These are phyloP conservation scores for Drosophila nebulosa DNA, from an alignment of 1,140 invertebrate species.

Conservation along the genomic window DNA sequence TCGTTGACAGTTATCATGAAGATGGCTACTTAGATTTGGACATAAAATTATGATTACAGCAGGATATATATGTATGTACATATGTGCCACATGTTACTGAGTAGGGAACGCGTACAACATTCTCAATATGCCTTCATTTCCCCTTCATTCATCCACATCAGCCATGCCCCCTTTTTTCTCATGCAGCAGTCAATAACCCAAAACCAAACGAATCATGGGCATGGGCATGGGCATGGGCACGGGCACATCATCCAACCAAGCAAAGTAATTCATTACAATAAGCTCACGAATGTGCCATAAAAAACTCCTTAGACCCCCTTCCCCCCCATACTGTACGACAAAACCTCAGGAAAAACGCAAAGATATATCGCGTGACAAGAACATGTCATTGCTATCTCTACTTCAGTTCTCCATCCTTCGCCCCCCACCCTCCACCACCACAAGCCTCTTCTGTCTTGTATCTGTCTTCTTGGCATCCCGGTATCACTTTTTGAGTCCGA, in stretches of 20 bases:
- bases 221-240: too few relatives aligned
- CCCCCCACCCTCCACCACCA: too few relatives aligned
- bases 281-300: slow-evolving; percentile 81
- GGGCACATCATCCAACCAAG: slow-evolving; percentile 24
- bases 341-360: background rate
- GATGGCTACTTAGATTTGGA: slow-evolving; percentile 73
- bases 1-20: slow-evolving; percentile 71
- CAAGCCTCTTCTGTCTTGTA: too few relatives aligned
- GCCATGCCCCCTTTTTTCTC: slow-evolving; percentile 5
- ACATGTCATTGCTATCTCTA: background rate
- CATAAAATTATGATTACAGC: slow-evolving; percentile 78
- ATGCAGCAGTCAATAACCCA: slow-evolving; percentile 46
- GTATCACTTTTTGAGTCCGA: slow-evolving; percentile 1
- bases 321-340: too few relatives aligned
- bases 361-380: slow-evolving; percentile 1
- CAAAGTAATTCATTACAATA: slow-evolving; percentile 80
- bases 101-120: background rate
- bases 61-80: slow-evolving; percentile 12
- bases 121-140: background rate
- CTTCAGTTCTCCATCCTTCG: background rate
- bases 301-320: too few relatives aligned
- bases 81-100: slow-evolving; percentile 55
- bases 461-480: slow-evolving; percentile 11
- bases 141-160: background rate
- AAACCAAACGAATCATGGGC: too few relatives aligned